phyloP scores from a whole-genome alignment of 2,888 invertebrate species.

The Mantis religiosa region DNA sequence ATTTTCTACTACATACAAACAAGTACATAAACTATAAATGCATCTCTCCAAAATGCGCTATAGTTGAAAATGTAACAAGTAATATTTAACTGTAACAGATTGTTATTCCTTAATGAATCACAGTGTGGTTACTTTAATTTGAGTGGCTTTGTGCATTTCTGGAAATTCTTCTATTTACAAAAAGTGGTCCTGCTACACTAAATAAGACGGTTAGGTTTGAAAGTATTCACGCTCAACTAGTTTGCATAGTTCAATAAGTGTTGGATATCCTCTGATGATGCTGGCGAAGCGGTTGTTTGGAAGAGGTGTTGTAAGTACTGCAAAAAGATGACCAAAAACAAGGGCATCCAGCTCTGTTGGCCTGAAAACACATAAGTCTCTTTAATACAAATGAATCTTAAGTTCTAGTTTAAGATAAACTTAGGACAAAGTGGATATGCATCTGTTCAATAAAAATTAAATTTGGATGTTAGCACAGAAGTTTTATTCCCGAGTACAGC shows the following conservation, averaged over 20 bases:
- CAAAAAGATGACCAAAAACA: conserved; percentile 95
- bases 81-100: not conserved
- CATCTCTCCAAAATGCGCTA: not conserved
- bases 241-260: conserved; percentile 76
- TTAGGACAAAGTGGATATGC: no score
- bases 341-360: conserved; percentile 95
- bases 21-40: not conserved
- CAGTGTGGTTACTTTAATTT: not conserved
- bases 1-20: not conserved
- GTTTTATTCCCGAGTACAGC: no score
- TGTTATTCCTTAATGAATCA: not conserved
- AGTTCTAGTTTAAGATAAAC: no score
- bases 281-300: conserved; percentile 78
- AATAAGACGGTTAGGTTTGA: conserved; percentile 34
- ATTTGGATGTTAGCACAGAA: no score
- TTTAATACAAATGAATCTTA: no score
- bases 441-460: no score
- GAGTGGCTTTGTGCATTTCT: not conserved
- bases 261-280: conserved; percentile 69
- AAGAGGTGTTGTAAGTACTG: conserved; percentile 83
- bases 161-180: not conserved
- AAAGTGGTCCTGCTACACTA: not conserved
- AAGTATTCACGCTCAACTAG: conserved; percentile 82
- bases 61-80: not conserved
- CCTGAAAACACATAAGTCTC: conserved; percentile 48